Evolutionary conservation across 1,140 invertebrate species (phyloP).

Genomic region (Frieseomelitta varia): DNA sequence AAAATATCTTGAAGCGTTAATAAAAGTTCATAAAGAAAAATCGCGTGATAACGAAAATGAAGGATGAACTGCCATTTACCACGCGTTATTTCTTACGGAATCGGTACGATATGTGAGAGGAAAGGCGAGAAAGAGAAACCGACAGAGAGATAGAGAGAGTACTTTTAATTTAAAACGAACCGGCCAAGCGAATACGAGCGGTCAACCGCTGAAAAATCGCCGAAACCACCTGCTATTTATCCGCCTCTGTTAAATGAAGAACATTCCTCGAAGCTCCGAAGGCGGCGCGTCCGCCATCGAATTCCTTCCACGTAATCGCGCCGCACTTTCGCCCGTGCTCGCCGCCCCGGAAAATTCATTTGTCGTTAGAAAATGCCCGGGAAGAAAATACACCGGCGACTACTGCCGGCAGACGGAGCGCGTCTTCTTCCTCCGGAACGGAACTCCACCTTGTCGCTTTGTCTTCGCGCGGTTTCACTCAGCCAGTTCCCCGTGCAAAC

Average conservation of each 20-base stretch:
- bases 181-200: too few relatives aligned
- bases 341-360: constrained; percentile 11
- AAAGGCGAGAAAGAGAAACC: too few relatives aligned
- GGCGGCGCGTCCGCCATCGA: neutral
- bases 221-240: neutral
- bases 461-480: constrained; percentile 1
- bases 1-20: too few relatives aligned
- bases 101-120: neutral
- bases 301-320: constrained; percentile 14
- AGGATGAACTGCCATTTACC: neutral
- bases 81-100: neutral
- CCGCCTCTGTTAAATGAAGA: neutral
- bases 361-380: neutral
- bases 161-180: neutral
- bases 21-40: too few relatives aligned
- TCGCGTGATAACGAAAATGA: neutral
- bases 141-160: neutral
- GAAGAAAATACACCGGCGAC: neutral
- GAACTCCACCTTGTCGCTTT: neutral
- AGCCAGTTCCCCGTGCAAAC: neutral
- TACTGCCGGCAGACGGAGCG: neutral
- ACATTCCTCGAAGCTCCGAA: neutral
- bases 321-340: neutral
- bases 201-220: neutral
- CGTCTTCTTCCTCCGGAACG: neutral